A percentile compares a stretch with the other conserved stretches of the same genome.
These are phyloP conservation scores for Phrynocephalus guinanensis DNA, from an alignment of 2,797 vertebrate genomes.

Conservation along the genomic window DNA sequence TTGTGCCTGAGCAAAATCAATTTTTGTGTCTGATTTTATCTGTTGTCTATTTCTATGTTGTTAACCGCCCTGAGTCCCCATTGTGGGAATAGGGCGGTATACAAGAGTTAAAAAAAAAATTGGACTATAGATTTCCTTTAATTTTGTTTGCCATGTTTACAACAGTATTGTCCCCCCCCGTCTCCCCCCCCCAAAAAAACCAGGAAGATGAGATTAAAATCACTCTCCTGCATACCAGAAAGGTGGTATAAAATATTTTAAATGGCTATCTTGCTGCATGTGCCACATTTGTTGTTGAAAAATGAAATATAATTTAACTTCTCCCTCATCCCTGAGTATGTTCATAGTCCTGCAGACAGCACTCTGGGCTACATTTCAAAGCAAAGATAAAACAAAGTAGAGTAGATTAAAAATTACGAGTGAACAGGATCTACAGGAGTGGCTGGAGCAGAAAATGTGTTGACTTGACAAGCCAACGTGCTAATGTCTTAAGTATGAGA, in stretches of 20 bases:
- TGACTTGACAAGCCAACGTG: conserved; percentile 23
- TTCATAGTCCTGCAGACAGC: not conserved
- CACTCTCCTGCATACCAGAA: not conserved
- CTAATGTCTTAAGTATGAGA: conserved; percentile 35
- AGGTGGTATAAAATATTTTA: not conserved
- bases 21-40: too few species aligned
- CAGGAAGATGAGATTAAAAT: not conserved
- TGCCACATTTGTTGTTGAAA: not conserved
- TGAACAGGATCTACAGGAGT: conserved; percentile 12
- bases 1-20: not conserved
- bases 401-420: conserved; percentile 24
- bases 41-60: too few species aligned
- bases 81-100: too few species aligned
- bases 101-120: too few species aligned
- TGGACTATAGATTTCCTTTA: not conserved
- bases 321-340: not conserved
- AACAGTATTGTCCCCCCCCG: not conserved
- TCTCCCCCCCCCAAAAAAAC: too few species aligned
- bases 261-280: not conserved
- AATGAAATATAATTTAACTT: not conserved
- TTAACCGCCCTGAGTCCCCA: too few species aligned
- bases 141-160: not conserved
- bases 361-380: conserved; percentile 21
- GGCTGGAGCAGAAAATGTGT: conserved; percentile 31
- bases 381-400: not conserved